Evolutionary conservation across 2,113 vertebrate genomes (phyloP), one percentile per base, ranked within the genome.

Genomic region (Rattus norvegicus): DNA sequence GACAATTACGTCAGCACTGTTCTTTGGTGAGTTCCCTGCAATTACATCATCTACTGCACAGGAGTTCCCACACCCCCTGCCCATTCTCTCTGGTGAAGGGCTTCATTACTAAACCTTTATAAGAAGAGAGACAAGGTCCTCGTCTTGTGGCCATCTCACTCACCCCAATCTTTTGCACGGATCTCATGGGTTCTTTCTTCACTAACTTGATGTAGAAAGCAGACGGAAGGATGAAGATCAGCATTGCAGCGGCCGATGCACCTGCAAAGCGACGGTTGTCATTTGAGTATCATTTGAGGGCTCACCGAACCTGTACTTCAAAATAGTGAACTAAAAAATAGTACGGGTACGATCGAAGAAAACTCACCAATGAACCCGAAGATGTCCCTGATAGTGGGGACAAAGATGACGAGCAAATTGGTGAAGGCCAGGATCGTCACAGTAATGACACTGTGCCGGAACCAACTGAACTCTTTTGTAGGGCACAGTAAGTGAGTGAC

Each of bases 211-310:
- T 99, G 98, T 99, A 99, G 98, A 99, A 99, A 79, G 99, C 99
- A 75, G 99, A 99, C 11, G 99, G 99, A 88, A 99, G 99, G 98
- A 99, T 99, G 97, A 99, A 99, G 97, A 99, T 99, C 97, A 99
- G 98, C 99, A 99, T 99, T 19, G 99, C 99, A 80, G 99, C 99
- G 1, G 99, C 99, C 97, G 99, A 99, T 19, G 99, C 99, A 94
- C 99, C 99, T 99, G 93, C 1, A 88, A 96, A 77, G 97, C 2
- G 12, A 93, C 14, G 39, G 13, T n/a, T 30, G 8, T 0, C 20
- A 83, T 83, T 69, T 96, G 36, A 97, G 89, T 30, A 8, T 0
- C 20, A 83, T 86, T 69, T 96, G 36, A 97, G 89, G 90, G 86
- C 22, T 72, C 75, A 54, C 2, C 26, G 2, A 63, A 13, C 17